Evolutionary conservation across 1,140 invertebrate genomes (phyloP).

Genomic region (Paraescarpia echinospica): DNA sequence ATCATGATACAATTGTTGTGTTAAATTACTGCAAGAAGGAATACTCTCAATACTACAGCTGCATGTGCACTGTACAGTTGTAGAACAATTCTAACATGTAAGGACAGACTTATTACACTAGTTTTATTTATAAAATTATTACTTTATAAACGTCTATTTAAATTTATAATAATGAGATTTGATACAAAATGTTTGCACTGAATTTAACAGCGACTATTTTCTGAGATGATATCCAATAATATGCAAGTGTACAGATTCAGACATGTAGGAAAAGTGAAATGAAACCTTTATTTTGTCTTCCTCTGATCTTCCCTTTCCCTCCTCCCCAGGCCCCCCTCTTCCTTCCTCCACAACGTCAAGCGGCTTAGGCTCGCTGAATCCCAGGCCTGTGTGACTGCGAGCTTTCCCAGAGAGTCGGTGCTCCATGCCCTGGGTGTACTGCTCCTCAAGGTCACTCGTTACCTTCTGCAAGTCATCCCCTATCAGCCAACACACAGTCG

Average conservation of each 20-base stretch:
- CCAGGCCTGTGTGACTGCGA: constrained; percentile 19
- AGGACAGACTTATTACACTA: neutral
- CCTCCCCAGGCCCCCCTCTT: neutral
- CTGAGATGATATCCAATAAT: neutral
- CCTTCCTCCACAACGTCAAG: neutral
- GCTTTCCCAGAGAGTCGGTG: constrained; percentile 18
- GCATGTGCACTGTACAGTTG: neutral
- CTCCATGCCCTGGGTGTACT: constrained; percentile 25
- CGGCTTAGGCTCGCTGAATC: neutral
- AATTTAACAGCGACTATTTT: neutral
- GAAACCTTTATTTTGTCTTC: neutral
- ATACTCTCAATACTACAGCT: neutral
- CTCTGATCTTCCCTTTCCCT: neutral
- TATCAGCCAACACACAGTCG: neutral
- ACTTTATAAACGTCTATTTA: too few species aligned
- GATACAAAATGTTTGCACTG: neutral
- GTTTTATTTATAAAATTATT: too few species aligned
- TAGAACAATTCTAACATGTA: neutral
- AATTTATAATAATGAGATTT: neutral
- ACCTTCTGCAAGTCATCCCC: constrained; percentile 23
- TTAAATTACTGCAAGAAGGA: too few species aligned
- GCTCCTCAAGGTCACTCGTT: constrained; percentile 21
- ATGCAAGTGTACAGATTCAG: neutral
- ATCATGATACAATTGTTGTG: too few species aligned
- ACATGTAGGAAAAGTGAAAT: neutral